Evolutionary conservation across 2,113 vertebrate species (phyloP).

Genomic region (Malaclemys terrapin): DNA sequence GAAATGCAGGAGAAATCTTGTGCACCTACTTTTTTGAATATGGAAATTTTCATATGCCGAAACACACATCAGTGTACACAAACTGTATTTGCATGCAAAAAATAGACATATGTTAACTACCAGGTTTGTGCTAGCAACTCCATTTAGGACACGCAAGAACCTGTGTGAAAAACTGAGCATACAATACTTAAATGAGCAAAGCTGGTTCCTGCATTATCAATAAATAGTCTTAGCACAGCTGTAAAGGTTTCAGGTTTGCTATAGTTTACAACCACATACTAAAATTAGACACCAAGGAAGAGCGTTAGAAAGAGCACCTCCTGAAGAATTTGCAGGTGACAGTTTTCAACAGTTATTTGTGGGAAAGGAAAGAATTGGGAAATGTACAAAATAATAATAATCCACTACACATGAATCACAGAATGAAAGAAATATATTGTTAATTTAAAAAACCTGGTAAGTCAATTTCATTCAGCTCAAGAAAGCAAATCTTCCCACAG

Average conservation of each 20-base stretch:
- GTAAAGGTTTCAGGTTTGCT: not conserved
- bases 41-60: not conserved
- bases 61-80: not conserved
- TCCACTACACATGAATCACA: not conserved
- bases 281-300: not conserved
- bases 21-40: not conserved
- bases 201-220: too few species aligned
- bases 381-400: constrained; percentile 26
- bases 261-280: not conserved
- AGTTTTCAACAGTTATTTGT: not conserved
- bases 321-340: not conserved
- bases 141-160: not conserved
- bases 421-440: constrained; percentile 17
- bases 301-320: not conserved
- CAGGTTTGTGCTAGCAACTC: not conserved
- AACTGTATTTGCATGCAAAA: not conserved
- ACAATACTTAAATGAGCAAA: not conserved
- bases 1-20: not conserved
- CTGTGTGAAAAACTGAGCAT: not conserved
- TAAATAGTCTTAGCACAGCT: not conserved
- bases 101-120: not conserved
- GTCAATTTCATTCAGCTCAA: constrained; percentile 37
- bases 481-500: constrained; percentile 36
- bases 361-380: constrained; percentile 24
- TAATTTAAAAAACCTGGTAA: constrained; percentile 38